Evolutionary conservation across 2,888 invertebrate genomes (phyloP).

Genomic region (Nomada flava): DNA sequence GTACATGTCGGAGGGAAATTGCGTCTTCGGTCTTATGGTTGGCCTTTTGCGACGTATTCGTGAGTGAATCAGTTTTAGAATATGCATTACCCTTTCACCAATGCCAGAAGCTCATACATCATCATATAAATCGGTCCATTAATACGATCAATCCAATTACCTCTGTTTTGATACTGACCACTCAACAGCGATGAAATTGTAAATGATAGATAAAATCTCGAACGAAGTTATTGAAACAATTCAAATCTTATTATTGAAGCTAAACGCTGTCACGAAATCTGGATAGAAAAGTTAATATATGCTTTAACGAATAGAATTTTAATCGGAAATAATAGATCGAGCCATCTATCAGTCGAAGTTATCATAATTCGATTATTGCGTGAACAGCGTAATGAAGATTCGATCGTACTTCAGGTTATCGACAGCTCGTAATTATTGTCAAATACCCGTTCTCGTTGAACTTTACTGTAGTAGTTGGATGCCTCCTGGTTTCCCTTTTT

Average conservation of each 20-base stretch:
- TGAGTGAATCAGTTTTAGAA: slow-evolving; percentile 10
- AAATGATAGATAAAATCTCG: background rate
- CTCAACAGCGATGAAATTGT: background rate
- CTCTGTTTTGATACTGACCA: background rate
- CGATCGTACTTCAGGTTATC: slow-evolving; percentile 10
- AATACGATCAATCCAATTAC: background rate
- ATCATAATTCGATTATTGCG: slow-evolving; percentile 19
- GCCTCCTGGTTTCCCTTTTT: slow-evolving; percentile 70
- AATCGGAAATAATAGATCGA: slow-evolving; percentile 16
- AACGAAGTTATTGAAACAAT: background rate
- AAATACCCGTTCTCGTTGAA: slow-evolving; percentile 71
- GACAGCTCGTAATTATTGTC: slow-evolving; percentile 48
- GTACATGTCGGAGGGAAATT: slow-evolving; percentile 39
- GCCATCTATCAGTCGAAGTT: slow-evolving; percentile 13
- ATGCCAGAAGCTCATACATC: slow-evolving; percentile 10
- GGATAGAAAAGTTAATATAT: background rate
- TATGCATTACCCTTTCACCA: slow-evolving; percentile 22
- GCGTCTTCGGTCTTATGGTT: slow-evolving; percentile 28
- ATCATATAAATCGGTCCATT: slow-evolving; percentile 7
- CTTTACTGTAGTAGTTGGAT: slow-evolving; percentile 68
- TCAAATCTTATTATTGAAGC: background rate
- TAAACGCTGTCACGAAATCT: too few relatives aligned
- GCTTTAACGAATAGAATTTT: slow-evolving; percentile 7
- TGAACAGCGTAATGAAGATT: slow-evolving; percentile 31
- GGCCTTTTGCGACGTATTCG: background rate